phyloP scores from a whole-genome alignment of 2,113 vertebrate genomes.

The Psittacula cyanocephala region DNA sequence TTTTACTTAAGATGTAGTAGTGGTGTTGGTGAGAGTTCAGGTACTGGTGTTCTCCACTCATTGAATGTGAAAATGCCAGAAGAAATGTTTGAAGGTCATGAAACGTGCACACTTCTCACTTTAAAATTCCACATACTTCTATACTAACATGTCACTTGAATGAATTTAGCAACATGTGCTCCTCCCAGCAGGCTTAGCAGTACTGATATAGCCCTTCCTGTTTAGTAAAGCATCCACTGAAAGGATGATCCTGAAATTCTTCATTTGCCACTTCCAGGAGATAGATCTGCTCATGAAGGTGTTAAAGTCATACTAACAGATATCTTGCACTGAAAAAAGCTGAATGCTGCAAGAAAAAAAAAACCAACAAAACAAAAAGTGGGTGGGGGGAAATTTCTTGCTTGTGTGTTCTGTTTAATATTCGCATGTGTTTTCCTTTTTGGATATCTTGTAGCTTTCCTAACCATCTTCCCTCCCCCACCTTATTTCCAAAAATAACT shows the following conservation, averaged over 20 bases:
- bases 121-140: not conserved
- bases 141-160: not conserved
- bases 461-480: slow-evolving; percentile 38
- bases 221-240: not conserved
- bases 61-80: not conserved
- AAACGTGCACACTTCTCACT: not conserved
- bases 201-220: not conserved
- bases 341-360: not conserved
- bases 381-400: not conserved
- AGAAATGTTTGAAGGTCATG: not conserved
- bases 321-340: not conserved
- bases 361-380: no score
- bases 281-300: not conserved
- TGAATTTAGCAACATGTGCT: not conserved
- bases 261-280: not conserved
- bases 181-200: not conserved
- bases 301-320: not conserved
- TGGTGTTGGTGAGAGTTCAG: not conserved
- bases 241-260: not conserved
- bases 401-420: not conserved
- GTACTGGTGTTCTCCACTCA: not conserved
- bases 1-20: not conserved
- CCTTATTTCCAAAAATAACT: slow-evolving; percentile 41
- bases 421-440: slow-evolving; percentile 2
- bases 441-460: slow-evolving; percentile 10